These are phyloP conservation scores for Manis crassicaudata DNA, from an alignment of 2,797 vertebrate genomes.

Conservation along the genomic window DNA sequence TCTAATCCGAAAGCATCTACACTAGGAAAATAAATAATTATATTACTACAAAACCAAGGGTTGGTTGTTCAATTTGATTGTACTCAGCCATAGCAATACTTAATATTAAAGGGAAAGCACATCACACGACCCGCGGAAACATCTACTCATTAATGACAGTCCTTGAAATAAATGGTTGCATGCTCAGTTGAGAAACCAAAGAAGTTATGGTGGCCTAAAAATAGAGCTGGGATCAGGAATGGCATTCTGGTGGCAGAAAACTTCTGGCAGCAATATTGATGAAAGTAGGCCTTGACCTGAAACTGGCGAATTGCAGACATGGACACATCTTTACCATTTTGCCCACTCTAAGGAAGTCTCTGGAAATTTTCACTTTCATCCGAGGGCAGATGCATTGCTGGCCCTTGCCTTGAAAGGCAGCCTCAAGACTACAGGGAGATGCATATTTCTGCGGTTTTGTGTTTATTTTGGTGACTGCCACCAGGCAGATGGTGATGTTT, in stretches of 20 bases:
- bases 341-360: conserved; percentile 79
- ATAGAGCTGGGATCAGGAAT: conserved; percentile 84
- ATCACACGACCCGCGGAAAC: conserved; percentile 85
- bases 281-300: conserved; percentile 77
- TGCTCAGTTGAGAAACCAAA: conserved; percentile 88
- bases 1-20: conserved; percentile 86
- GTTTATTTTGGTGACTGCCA: conserved; percentile 75
- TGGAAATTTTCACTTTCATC: conserved; percentile 69
- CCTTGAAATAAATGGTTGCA: conserved; percentile 84
- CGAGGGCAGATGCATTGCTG: conserved; percentile 75
- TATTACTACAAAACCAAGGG: conserved; percentile 84
- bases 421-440: conserved; percentile 75
- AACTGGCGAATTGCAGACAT: conserved; percentile 78
- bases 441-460: conserved; percentile 55
- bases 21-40: conserved; percentile 86
- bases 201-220: conserved; percentile 86
- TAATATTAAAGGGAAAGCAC: conserved; percentile 84
- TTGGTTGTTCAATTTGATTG: conserved; percentile 85
- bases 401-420: conserved; percentile 83
- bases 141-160: conserved; percentile 86
- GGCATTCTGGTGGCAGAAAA: conserved; percentile 84
- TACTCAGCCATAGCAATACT: conserved; percentile 88
- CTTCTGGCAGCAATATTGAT: conserved; percentile 78
- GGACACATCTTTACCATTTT: conserved; percentile 78
- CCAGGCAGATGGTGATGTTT: conserved; percentile 78